A percentile compares a stretch with the other conserved stretches of the same genome.
phyloP scores from a whole-genome alignment of 2,888 invertebrate species.

The Punctoribates punctum region DNA sequence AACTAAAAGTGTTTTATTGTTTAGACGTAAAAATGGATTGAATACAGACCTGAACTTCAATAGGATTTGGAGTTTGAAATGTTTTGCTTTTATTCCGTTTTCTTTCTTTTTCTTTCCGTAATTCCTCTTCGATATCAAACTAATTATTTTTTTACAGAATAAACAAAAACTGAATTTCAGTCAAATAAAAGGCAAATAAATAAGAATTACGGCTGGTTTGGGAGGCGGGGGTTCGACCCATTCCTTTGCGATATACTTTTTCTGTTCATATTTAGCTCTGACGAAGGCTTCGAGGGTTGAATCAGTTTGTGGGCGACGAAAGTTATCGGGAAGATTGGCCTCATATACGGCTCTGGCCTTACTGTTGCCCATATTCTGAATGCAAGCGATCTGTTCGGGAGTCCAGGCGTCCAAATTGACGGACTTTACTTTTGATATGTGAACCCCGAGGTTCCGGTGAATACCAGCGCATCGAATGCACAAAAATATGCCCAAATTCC shows the following conservation, averaged over 20 bases:
- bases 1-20: neutral
- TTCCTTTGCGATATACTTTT: slow-evolving; percentile 95
- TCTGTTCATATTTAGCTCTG: slow-evolving; percentile 96
- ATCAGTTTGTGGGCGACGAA: slow-evolving; percentile 90
- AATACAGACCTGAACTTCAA: slow-evolving; percentile 42
- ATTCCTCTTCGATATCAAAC: slow-evolving; percentile 55
- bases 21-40: neutral
- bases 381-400: slow-evolving; percentile 86
- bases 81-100: slow-evolving; percentile 48
- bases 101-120: slow-evolving; percentile 47
- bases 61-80: slow-evolving; percentile 32
- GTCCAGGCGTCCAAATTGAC: slow-evolving; percentile 98
- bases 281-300: slow-evolving; percentile 89
- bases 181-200: neutral
- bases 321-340: slow-evolving; percentile 91
- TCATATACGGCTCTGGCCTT: slow-evolving; percentile 94
- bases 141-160: slow-evolving; percentile 46
- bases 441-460: slow-evolving; percentile 95
- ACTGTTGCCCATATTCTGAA: slow-evolving; percentile 98
- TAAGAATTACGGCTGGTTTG: slow-evolving; percentile 60
- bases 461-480: slow-evolving; percentile 95
- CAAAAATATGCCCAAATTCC: slow-evolving; percentile 96
- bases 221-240: slow-evolving; percentile 86
- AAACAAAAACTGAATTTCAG: neutral
- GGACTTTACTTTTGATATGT: slow-evolving; percentile 97